Evolutionary conservation across 2,113 vertebrate species (phyloP), one percentile per base, ranked within the genome.

Genomic region (Lepidothrix coronata): DNA sequence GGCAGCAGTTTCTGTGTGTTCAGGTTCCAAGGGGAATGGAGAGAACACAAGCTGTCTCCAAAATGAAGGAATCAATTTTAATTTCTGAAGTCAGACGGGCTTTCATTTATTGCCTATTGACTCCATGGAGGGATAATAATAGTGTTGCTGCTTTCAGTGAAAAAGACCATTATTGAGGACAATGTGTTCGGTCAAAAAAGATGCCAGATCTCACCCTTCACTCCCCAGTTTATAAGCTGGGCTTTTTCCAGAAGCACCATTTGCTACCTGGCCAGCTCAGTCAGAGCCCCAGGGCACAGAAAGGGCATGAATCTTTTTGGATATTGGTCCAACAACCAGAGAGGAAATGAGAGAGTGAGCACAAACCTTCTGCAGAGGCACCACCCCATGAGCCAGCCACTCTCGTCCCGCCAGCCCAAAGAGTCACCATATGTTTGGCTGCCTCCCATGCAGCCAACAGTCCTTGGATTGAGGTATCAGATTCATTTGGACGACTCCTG

Each of bases 31-130:
- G 48, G n/a, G 74, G 31, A 51, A 80, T 62, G 54, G 31, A 88
- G 55, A 91, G 44, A 96, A 61, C 65, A 55, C 61, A 82, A 82
- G 65, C 84, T 79, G 78, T 46, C 92, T 93, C 91, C 78, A 94
- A 93, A 95, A 4, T 75, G 87, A 93, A 91, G 72, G 86, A 94
- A 96, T 93, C 82, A 70, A 41, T 96, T 97, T 94, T 95, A 37
- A 82, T 95, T 95, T 77, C 76, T 88, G 43, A 94, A 95, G 65
- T 88, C 71, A 90, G 68, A 46, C 35, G 86, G 85, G 67, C 67
- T 92, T 94, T 92, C 80, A 88, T 80, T 94, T 93, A 85, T 65
- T 88, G 87, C 84, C 48, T 84, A 76, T 82, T 89, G 85, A 90
- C 78, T 94, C 82, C 79, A 28, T 25, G 35, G 81, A 94, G 68